Evolutionary conservation across 1,140 invertebrate species (phyloP).

Genomic region (Chionoecetes opilio): DNA sequence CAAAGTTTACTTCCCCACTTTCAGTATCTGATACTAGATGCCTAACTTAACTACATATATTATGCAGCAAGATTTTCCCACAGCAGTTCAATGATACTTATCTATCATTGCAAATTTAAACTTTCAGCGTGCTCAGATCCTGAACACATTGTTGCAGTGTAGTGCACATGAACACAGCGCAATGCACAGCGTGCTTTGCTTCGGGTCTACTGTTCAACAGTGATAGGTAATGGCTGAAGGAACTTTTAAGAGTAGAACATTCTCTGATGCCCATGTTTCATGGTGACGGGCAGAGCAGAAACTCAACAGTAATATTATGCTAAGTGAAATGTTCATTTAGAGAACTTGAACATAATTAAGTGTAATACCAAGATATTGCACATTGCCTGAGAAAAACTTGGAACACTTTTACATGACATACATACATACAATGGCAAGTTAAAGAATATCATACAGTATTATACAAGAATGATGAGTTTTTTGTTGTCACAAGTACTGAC

Average conservation of each 20-base stretch:
- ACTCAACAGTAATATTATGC: not conserved
- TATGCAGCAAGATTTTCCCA: not conserved
- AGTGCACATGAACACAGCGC: conserved; percentile 10
- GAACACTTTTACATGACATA: not conserved
- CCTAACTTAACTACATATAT: not conserved
- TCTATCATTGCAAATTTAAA: not conserved
- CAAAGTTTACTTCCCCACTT: not conserved
- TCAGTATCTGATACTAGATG: not conserved
- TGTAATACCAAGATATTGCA: not conserved
- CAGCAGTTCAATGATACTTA: not conserved
- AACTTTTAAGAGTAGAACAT: not conserved
- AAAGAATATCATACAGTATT: not conserved
- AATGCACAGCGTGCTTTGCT: not conserved
- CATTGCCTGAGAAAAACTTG: conserved; percentile 20
- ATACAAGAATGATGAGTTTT: not conserved
- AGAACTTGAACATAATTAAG: not conserved
- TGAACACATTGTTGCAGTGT: not conserved
- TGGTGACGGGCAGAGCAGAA: not conserved
- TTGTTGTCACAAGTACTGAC: conserved; percentile 1
- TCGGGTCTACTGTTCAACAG: not conserved
- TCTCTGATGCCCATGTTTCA: not conserved
- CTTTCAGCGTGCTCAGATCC: not conserved
- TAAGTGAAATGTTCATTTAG: not conserved
- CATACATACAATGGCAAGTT: not conserved
- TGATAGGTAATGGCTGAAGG: not conserved